Base-by-base conservation (phyloP, 2,888 invertebrate genomes). In the Heliconius aoede region DNA sequence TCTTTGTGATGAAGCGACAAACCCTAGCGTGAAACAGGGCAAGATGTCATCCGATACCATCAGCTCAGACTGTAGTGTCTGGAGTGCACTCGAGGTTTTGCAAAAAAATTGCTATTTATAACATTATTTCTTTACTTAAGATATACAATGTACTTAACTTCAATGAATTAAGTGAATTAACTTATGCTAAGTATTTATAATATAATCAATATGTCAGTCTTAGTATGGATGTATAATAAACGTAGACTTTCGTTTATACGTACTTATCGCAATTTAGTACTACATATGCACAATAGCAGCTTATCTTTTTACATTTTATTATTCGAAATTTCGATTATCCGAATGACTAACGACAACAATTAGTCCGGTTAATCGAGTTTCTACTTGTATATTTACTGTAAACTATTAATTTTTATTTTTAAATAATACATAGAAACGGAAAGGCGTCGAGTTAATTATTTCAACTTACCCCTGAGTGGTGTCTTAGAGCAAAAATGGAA, bases 401-500 rank as follows among this genome's bases (percentile, higher is more conserved):
- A 3, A 9, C 1, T 60, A 13, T 60, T 24, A 3, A 15, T 61
- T 68, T 60, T 51, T 11, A 13, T 9, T 11, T 26, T 26, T 72
- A 77, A 72, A 68, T 62, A 71, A 76, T 15, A 65, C 40, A 40
- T 62, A 65, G 71, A 74, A 51, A 65, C 32, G 61, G 61, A 67
- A 76, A 72, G 40, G 67, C 72, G 60, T 72, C 51, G 60, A 72
- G 72, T 76, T 76, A 76, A 72, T 76, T 76, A 76, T 76, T 76
- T 76, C 72, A 69, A 72, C 72, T 60, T 58, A 61, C 72, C 72
- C 72, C 72, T 76, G 67, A 61, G 72, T 72, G 65, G 77, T 77
- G 85, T 87, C 87, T 77, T 77, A 71, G 36, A 77, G 58, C 32
- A 84, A 87, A 87, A 90, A 88, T 86, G 87, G 86, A 87, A 88